These are phyloP conservation scores for Ceratosolen fusciceps DNA, from an alignment of 1,140 invertebrate genomes.

Conservation along the genomic window DNA sequence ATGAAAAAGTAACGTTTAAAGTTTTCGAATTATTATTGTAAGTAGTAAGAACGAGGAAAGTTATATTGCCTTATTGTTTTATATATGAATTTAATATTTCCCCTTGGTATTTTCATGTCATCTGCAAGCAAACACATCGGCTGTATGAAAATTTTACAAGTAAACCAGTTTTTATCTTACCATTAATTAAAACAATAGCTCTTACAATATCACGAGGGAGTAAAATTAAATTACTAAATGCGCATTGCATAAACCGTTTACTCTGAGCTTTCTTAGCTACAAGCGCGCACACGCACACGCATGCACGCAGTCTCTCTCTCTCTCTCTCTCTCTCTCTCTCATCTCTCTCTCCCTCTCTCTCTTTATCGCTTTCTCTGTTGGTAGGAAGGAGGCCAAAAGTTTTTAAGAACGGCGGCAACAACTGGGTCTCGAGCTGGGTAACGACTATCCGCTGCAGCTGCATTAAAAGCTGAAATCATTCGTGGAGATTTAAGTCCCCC, in stretches of 20 bases:
- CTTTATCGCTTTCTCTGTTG: neutral
- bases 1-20: neutral
- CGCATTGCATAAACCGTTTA: neutral
- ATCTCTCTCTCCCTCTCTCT: too few relatives aligned
- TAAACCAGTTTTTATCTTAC: neutral
- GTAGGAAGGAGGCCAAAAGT: neutral
- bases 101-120: neutral
- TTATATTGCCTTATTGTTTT: neutral
- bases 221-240: neutral
- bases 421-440: neutral
- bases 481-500: conserved; percentile 5
- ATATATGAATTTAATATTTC: neutral
- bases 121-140: neutral
- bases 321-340: neutral
- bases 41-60: neutral
- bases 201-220: neutral
- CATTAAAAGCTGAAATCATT: conserved; percentile 43
- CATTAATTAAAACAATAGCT: conserved; percentile 18
- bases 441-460: conserved; percentile 34
- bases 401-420: conserved; percentile 1
- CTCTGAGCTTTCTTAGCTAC: neutral
- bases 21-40: neutral
- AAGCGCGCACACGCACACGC: neutral
- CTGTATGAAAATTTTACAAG: neutral
- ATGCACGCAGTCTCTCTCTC: too few relatives aligned